Base-by-base conservation (phyloP, 2,888 invertebrate genomes). In the Keiferia lycopersicella region DNA sequence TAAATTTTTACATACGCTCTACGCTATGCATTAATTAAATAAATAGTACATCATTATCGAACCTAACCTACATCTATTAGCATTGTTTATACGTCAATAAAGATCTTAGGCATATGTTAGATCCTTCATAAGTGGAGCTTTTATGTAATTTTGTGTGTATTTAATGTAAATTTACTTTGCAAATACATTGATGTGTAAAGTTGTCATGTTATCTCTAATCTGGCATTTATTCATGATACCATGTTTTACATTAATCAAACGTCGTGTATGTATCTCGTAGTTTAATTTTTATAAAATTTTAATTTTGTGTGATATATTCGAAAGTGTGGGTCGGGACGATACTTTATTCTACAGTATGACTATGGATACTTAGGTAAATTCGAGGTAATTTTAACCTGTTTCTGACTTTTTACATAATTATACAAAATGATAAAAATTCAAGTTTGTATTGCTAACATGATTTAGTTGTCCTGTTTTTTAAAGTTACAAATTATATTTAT, bases 181-280 rank as follows among this genome's bases (percentile, higher is more conserved):
- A 67, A 71, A 73, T 69, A 53, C 39, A 30, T 48, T 38, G 38
- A 30, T 22, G 62, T 76, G 64, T 63, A 61, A 64, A 68, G 66
- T 65, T 67, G 34, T 51, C 71, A 68, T 64, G 68, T 69, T 74
- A 67, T 71, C 75, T 77, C 71, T 75, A 70, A 67, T 78, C 75
- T 74, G 79, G 84, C 84, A 84, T 84, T 84, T 84, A 84, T 79
- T 77, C 77, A 68, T 72, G 72, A 74, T 68, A 51, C 65, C 64
- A 65, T 68, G 66, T 59, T 59, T 50, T 22, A 59, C 58, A 30
- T 38, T 51, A 63, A 63, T 51, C 56, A 45, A 56, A 62, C 45
- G 39, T 51, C 12, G 50, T 61, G 61, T 50, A 61, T 61, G 34
- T 48, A 50, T 61, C 41, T 16, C 16, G 38, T 62, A 61, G 48